phyloP scores from a whole-genome alignment of 2,113 vertebrate genomes.

The Nothocercus julius region DNA sequence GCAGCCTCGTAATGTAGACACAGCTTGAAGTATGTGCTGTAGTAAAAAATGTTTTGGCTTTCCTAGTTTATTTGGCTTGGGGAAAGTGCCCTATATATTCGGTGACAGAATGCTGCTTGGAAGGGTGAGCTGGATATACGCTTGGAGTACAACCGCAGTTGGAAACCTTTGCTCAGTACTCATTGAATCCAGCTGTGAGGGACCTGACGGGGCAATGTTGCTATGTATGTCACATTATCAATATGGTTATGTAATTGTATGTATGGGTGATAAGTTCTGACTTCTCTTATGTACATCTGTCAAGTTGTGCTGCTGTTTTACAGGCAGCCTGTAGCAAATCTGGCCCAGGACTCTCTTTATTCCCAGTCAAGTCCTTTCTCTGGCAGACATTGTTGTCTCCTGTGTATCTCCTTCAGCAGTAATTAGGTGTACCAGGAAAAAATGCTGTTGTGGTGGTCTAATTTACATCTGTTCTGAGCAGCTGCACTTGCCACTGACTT shows the following conservation, averaged over 20 bases:
- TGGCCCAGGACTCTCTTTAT: background rate
- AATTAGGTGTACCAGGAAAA: background rate
- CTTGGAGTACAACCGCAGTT: rapidly evolving
- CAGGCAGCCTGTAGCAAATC: background rate
- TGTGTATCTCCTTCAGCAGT: constrained; percentile 11
- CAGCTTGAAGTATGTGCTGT: background rate
- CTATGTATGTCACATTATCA: background rate
- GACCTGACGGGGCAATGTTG: background rate
- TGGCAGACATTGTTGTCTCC: background rate
- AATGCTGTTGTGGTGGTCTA: background rate
- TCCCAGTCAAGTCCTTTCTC: background rate
- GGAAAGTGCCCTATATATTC: background rate
- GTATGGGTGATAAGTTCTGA: background rate
- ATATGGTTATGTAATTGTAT: background rate
- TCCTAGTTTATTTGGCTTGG: background rate
- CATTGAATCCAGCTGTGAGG: background rate
- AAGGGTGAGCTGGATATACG: background rate
- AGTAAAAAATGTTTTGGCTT: background rate
- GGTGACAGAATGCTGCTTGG: background rate
- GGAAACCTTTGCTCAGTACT: background rate
- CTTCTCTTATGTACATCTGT: background rate
- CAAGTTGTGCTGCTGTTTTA: background rate
- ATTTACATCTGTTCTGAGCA: constrained; percentile 32
- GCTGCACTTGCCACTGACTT: constrained; percentile 26
- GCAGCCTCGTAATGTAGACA: background rate